Evolutionary conservation across 92 coral and sea anemone species (phyloP).

Genomic region (Micromussa lordhowensis): DNA sequence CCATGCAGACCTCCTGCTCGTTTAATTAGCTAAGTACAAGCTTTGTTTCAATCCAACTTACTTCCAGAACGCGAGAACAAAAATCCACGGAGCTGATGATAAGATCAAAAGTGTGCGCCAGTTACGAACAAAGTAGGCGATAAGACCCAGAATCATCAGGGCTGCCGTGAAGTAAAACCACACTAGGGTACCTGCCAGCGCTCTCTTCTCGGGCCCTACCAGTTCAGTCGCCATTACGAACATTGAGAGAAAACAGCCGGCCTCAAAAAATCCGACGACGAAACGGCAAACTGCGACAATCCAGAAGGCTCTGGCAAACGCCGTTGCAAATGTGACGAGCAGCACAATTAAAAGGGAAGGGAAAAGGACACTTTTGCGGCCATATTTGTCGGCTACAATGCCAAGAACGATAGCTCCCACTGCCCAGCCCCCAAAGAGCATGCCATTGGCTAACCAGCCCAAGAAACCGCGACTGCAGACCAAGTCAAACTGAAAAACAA

Average conservation of each 20-base stretch:
- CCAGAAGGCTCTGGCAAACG: slow-evolving; percentile 77
- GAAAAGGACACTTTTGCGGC: slow-evolving; percentile 77
- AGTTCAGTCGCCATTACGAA: slow-evolving; percentile 83
- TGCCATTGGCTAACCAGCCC: slow-evolving; percentile 80
- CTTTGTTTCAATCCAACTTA: slow-evolving; percentile 38
- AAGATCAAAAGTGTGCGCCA: slow-evolving; percentile 78
- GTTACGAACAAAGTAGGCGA: slow-evolving; percentile 71
- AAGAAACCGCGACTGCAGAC: slow-evolving; percentile 70
- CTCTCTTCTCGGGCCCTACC: slow-evolving; percentile 81
- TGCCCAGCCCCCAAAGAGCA: slow-evolving; percentile 82
- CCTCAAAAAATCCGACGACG: slow-evolving; percentile 72
- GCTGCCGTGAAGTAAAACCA: slow-evolving; percentile 76
- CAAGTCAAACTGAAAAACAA: slow-evolving; percentile 72
- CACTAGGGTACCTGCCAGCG: slow-evolving; percentile 76
- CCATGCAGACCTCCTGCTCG: no score
- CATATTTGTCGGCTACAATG: slow-evolving; percentile 72
- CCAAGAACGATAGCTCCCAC: slow-evolving; percentile 79
- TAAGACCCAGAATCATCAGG: slow-evolving; percentile 68
- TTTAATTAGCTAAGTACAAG: no score
- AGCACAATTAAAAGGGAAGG: slow-evolving; percentile 67
- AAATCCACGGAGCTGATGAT: slow-evolving; percentile 83
- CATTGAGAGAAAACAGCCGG: slow-evolving; percentile 73
- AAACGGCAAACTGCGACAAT: slow-evolving; percentile 66
- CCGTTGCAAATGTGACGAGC: slow-evolving; percentile 70
- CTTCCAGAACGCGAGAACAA: slow-evolving; percentile 80